Base-by-base conservation (phyloP, 2,797 vertebrate genomes). In the Acipenser transmontanus region DNA sequence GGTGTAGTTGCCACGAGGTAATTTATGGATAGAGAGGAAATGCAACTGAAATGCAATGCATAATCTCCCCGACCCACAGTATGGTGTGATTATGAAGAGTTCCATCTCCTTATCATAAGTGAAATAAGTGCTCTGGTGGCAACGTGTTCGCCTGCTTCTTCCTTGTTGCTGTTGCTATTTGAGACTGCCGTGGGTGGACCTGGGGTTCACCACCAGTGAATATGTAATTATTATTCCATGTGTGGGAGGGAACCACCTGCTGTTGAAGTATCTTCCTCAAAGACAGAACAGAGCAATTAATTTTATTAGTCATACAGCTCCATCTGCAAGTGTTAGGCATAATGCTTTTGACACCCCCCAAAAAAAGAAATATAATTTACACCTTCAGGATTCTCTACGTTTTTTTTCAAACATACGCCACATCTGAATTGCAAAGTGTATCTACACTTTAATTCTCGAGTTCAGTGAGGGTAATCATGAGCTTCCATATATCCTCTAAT, bases 311-410 rank as follows among this genome's bases (percentile, higher is more conserved):
- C 12, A 11, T 57, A 7, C 12, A n/a, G 54, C 9, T 6, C 11
- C 54, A 57, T 57, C 54, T 57, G 9, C 9, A 57, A 11, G 12
- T 57, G 12, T n/a, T 57, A n/a, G 12, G 54, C 54, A 13, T 5
- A 57, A 57, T 57, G 54, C 12, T 13, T 57, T 57, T 57, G 54
- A 57, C 54, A 11, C 14, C 14, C 14, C 9, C 3, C 6, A 9
- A 11, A n/a, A 57, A 57, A 57, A 57, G 54, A 57, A 57, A 57
- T 57, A n/a, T 57, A 57, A 57, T 57, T 17, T 57, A n/a, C 54
- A 57, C 2, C 54, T 57, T 57, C 14, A 13, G 2, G n/a, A 57
- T 7, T 3, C 12, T 11, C 54, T 57, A 2, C 54, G 17, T 57
- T 57, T 57, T 7, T 57, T 57, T 57, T 11, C 54, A 57, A 11